phyloP scores from a whole-genome alignment of 1,140 invertebrate species.

The Telenomus remus region DNA sequence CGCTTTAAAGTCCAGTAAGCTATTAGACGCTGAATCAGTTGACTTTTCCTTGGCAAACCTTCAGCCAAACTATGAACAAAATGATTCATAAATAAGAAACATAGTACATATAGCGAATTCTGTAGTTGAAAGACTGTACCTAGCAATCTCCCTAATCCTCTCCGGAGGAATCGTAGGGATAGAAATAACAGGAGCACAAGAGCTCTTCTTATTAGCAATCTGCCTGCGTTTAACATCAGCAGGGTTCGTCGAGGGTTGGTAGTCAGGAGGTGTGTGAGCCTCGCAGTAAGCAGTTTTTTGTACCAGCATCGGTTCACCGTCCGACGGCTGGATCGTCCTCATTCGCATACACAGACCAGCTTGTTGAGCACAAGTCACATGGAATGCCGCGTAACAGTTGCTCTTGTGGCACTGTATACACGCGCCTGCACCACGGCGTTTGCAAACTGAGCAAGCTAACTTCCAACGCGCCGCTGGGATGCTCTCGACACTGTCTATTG shows the following conservation, averaged over 20 bases:
- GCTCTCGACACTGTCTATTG: slow-evolving; percentile 96
- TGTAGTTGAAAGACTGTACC: slow-evolving; percentile 53
- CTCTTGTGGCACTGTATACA: slow-evolving; percentile 98
- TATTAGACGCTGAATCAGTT: slow-evolving; percentile 91
- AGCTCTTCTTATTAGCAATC: slow-evolving; percentile 87
- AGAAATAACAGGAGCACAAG: slow-evolving; percentile 91
- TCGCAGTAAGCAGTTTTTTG: slow-evolving; percentile 98
- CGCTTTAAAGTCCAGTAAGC: slow-evolving; percentile 97
- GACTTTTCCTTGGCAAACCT: slow-evolving; percentile 84
- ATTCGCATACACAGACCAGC: slow-evolving; percentile 97
- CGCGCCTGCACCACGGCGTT: slow-evolving; percentile 93
- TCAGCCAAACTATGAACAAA: slow-evolving; percentile 65
- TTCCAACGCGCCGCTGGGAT: slow-evolving; percentile 97
- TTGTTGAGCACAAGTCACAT: slow-evolving; percentile 98
- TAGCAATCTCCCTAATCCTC: slow-evolving; percentile 89
- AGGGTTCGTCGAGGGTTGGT: slow-evolving; percentile 72
- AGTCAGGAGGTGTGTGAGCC: slow-evolving; percentile 91
- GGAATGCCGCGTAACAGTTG: slow-evolving; percentile 98
- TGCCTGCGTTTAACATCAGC: slow-evolving; percentile 78
- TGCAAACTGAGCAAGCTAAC: slow-evolving; percentile 96
- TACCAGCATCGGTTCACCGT: slow-evolving; percentile 85
- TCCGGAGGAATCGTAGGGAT: slow-evolving; percentile 96
- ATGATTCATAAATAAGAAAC: no score
- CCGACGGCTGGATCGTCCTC: slow-evolving; percentile 88
- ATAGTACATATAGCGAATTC: no score